These are phyloP conservation scores for Benthosema pterotum DNA, from an alignment of 2,797 vertebrate species.

Conservation along the genomic window DNA sequence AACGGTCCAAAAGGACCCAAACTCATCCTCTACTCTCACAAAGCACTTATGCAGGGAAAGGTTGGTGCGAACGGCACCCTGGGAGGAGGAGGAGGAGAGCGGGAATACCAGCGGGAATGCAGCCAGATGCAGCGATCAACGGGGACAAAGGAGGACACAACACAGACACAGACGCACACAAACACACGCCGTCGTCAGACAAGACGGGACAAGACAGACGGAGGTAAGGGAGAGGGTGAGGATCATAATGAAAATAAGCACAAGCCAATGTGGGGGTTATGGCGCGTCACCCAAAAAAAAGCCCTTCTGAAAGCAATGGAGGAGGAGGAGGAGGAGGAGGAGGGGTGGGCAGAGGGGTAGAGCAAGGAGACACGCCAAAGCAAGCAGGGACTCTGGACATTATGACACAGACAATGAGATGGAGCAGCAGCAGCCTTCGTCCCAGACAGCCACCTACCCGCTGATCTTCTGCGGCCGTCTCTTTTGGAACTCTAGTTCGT, in stretches of 20 bases:
- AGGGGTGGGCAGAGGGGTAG: constrained; percentile 81
- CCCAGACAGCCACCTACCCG: constrained; percentile 91
- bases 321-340: constrained; percentile 80
- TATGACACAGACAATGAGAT: constrained; percentile 91
- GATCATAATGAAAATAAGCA: constrained; percentile 86
- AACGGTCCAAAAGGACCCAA: constrained; percentile 99
- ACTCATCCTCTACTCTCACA: constrained; percentile 99
- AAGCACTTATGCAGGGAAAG: constrained; percentile 99
- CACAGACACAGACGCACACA: constrained; percentile 70
- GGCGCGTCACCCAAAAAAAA: constrained; percentile 86
- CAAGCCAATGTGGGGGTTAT: constrained; percentile 93
- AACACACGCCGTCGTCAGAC: constrained; percentile 75
- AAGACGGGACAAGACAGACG: constrained; percentile 35
- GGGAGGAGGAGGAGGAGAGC: constrained; percentile 87
- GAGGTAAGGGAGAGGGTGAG: constrained; percentile 83
- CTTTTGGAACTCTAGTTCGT: constrained; percentile 99
- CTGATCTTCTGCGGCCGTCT: constrained; percentile 99
- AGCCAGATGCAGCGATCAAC: constrained; percentile 85
- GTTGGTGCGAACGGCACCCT: constrained; percentile 99
- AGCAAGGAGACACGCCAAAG: constrained; percentile 87
- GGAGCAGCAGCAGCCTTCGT: constrained; percentile 79
- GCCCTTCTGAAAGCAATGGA: constrained; percentile 83
- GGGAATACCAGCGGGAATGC: constrained; percentile 80
- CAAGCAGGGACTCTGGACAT: constrained; percentile 85
- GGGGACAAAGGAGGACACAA: constrained; percentile 21